phyloP scores from a whole-genome alignment of 2,113 vertebrate genomes.

The Origma solitaria region DNA sequence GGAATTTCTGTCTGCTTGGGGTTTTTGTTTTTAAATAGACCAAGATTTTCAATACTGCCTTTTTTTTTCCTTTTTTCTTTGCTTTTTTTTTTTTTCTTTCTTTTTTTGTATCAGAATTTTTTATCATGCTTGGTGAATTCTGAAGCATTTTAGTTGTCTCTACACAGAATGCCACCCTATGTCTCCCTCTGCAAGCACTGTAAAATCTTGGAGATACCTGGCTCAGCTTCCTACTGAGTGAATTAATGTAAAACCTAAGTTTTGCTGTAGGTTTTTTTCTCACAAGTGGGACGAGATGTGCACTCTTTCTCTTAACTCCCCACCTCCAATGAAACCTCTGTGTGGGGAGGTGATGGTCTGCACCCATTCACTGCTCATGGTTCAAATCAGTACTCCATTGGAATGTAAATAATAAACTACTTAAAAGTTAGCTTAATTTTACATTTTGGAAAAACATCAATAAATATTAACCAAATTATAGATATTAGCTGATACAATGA shows the following conservation, averaged over 20 bases:
- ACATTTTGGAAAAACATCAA: background rate
- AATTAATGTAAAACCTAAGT: background rate
- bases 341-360: background rate
- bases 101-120: slow-evolving; percentile 10
- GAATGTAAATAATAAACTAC: background rate
- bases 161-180: background rate
- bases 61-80: background rate
- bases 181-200: background rate
- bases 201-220: background rate
- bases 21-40: background rate
- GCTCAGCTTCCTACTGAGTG: background rate
- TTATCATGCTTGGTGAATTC: background rate
- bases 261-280: background rate
- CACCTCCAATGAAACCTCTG: background rate
- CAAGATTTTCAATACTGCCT: background rate
- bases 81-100: too few relatives aligned
- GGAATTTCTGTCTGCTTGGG: background rate
- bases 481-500: background rate
- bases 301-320: background rate
- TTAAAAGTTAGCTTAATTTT: background rate
- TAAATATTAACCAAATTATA: background rate
- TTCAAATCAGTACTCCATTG: background rate
- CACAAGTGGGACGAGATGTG: background rate
- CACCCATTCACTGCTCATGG: background rate
- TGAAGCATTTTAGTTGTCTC: background rate